These are phyloP conservation scores for Melipona bicolor DNA, from an alignment of 2,888 invertebrate genomes.

Conservation along the genomic window DNA sequence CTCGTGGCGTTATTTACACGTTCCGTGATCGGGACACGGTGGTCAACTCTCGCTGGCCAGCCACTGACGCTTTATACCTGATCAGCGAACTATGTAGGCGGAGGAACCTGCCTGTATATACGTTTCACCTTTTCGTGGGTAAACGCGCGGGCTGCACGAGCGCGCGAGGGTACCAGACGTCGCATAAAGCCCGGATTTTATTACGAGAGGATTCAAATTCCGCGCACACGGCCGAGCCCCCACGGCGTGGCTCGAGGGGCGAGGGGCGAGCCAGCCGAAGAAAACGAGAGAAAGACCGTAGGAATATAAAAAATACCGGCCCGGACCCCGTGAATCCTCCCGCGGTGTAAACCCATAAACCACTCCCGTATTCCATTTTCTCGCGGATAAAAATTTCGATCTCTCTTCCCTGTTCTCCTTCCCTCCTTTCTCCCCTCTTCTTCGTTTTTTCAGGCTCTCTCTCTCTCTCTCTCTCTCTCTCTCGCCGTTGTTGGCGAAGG, in stretches of 20 bases:
- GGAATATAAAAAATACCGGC: constrained; percentile 74
- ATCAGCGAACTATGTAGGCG: constrained; percentile 55
- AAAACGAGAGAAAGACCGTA: constrained; percentile 62
- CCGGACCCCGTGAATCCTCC: constrained; percentile 65
- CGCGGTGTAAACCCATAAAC: constrained; percentile 78
- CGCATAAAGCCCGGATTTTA: constrained; percentile 84
- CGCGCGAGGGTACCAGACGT: constrained; percentile 70
- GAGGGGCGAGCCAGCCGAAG: constrained; percentile 56
- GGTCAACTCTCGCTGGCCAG: constrained; percentile 53
- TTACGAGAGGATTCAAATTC: constrained; percentile 84
- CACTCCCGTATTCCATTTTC: constrained; percentile 80
- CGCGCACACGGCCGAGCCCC: constrained; percentile 77
- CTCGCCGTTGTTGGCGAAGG: not conserved
- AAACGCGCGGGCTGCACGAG: constrained; percentile 66
- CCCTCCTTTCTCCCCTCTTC: not conserved
- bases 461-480: not conserved
- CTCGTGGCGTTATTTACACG: constrained; percentile 79
- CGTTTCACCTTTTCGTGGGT: constrained; percentile 71
- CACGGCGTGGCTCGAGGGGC: constrained; percentile 56
- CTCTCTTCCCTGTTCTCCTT: constrained; percentile 27
- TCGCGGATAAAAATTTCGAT: constrained; percentile 80
- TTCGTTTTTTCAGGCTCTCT: not conserved
- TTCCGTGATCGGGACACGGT: constrained; percentile 62
- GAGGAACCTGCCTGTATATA: constrained; percentile 66
- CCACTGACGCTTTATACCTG: constrained; percentile 66